These are phyloP conservation scores for Yponomeuta plumbellus DNA, from an alignment of 2,888 invertebrate genomes.

Conservation along the genomic window DNA sequence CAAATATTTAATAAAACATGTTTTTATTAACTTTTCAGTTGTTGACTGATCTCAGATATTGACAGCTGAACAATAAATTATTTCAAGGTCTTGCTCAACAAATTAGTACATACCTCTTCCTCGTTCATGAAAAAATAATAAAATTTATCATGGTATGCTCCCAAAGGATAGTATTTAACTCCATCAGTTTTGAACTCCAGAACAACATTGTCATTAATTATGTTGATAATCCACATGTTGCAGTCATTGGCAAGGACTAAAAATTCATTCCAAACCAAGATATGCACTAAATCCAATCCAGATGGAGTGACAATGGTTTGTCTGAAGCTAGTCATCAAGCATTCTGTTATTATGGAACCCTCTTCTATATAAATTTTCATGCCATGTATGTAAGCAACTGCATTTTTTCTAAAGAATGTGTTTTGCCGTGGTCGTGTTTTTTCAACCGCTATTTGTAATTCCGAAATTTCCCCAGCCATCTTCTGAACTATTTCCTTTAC, in stretches of 20 bases:
- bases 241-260: slow-evolving; percentile 38
- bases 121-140: slow-evolving; percentile 48
- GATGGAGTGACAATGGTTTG: slow-evolving; percentile 33
- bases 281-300: slow-evolving; percentile 30
- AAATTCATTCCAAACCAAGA: slow-evolving; percentile 45
- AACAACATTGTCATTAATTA: slow-evolving; percentile 37
- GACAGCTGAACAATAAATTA: too few species aligned
- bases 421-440: slow-evolving; percentile 30
- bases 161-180: slow-evolving; percentile 43
- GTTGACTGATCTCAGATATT: too few species aligned
- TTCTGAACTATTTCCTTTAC: slow-evolving; percentile 36
- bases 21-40: too few species aligned
- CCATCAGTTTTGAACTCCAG: slow-evolving; percentile 41
- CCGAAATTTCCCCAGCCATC: slow-evolving; percentile 32
- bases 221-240: slow-evolving; percentile 52
- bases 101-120: slow-evolving; percentile 39
- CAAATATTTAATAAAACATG: too few species aligned
- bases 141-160: slow-evolving; percentile 41
- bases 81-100: too few species aligned
- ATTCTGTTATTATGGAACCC: slow-evolving; percentile 36
- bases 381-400: slow-evolving; percentile 33
- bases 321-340: slow-evolving; percentile 45
- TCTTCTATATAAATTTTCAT: slow-evolving; percentile 36
- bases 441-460: slow-evolving; percentile 37
- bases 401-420: slow-evolving; percentile 20